A percentile compares a stretch with the other conserved stretches of the same genome.
These are phyloP conservation scores for Coenobita brevimanus DNA, from an alignment of 1,140 invertebrate genomes.

Conservation along the genomic window DNA sequence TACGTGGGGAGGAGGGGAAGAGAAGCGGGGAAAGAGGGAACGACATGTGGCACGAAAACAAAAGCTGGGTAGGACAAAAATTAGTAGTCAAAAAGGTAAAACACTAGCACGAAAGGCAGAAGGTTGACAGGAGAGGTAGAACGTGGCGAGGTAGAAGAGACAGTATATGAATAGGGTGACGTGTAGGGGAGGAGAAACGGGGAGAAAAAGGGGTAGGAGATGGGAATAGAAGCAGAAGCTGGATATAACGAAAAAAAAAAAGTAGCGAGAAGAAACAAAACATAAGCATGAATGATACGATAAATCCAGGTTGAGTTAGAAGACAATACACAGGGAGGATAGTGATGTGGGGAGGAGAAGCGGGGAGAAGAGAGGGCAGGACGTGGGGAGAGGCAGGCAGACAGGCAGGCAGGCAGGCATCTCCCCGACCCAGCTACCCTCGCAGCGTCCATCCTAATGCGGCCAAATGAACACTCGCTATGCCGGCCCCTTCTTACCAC, in stretches of 20 bases:
- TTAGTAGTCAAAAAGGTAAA: background rate
- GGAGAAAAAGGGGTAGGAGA: background rate
- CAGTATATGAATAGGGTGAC: background rate
- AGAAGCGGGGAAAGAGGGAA: background rate
- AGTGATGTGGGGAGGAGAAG: no score
- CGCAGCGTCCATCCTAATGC: no score
- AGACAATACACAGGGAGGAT: no score
- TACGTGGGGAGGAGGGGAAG: background rate
- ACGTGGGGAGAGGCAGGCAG: no score
- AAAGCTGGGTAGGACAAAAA: background rate
- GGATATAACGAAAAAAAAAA: background rate
- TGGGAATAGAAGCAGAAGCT: background rate
- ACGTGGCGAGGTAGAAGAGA: no score
- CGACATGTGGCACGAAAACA: background rate
- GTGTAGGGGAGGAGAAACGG: background rate
- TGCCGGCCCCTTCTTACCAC: no score
- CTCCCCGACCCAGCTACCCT: no score
- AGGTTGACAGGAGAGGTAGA: background rate
- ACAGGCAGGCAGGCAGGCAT: no score
- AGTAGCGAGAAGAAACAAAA: background rate
- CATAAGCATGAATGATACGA: background rate
- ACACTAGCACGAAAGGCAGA: background rate
- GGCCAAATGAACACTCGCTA: no score
- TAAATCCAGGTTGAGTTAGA: no score
- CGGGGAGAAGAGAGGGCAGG: no score